A percentile compares a stretch with the other conserved stretches of the same genome.
Evolutionary conservation across 2,113 vertebrate genomes (phyloP).

Genomic region (Chamaetylas fuelleborni): DNA sequence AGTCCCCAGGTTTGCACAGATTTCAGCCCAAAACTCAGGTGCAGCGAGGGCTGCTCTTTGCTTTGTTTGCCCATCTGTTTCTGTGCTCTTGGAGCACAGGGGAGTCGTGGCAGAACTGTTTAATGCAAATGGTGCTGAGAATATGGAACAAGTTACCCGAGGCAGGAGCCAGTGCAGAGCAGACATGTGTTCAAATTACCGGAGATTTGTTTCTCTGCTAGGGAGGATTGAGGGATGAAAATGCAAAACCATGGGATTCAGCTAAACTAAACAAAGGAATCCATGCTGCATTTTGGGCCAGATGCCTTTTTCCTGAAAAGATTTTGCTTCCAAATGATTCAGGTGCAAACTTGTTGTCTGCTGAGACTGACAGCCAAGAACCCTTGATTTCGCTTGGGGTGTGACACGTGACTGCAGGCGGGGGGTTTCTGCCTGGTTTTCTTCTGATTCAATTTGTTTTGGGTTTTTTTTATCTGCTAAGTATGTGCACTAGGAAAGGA

Average conservation of each 20-base stretch:
- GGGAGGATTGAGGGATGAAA: slow-evolving; percentile 47
- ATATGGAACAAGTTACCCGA: slow-evolving; percentile 45
- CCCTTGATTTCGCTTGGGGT: background rate
- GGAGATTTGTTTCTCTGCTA: slow-evolving; percentile 19
- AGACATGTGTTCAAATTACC: slow-evolving; percentile 25
- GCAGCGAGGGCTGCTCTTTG: background rate
- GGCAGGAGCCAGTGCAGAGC: background rate
- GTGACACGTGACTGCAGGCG: background rate
- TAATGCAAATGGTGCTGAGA: background rate
- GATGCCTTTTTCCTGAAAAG: slow-evolving; percentile 38
- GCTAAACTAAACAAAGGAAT: slow-evolving; percentile 32
- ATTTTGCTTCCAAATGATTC: slow-evolving; percentile 22
- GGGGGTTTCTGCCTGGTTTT: slow-evolving; percentile 3
- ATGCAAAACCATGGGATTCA: slow-evolving; percentile 24
- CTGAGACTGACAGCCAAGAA: background rate
- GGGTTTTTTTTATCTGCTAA: background rate
- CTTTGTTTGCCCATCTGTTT: slow-evolving; percentile 43
- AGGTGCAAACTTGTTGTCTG: slow-evolving; percentile 45
- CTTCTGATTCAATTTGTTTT: background rate
- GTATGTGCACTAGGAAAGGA: background rate
- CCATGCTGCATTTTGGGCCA: background rate
- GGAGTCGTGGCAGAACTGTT: background rate
- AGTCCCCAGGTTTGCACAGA: background rate
- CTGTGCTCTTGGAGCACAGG: background rate
- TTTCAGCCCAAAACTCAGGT: background rate